A percentile compares a stretch with the other conserved stretches of the same genome.
phyloP scores from a whole-genome alignment of 1,140 invertebrate genomes.

The Acromyrmex echinatior region DNA sequence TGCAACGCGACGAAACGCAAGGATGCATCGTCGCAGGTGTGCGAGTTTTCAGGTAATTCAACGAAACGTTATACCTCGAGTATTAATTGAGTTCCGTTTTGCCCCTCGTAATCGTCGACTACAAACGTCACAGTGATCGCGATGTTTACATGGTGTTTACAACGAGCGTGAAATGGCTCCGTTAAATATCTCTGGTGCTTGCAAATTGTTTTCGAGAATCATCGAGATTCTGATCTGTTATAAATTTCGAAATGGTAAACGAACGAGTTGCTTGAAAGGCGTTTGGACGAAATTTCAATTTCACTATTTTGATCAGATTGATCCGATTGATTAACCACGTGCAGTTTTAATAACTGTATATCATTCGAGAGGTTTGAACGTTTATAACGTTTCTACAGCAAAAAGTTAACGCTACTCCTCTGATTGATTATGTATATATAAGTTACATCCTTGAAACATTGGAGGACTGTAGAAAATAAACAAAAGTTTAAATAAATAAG shows the following conservation, averaged over 20 bases:
- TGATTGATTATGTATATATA: neutral
- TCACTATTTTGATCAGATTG: neutral
- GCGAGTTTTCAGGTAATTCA: constrained; percentile 46
- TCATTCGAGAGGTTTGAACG: neutral
- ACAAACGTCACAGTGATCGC: neutral
- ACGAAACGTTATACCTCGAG: neutral
- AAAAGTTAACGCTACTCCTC: neutral
- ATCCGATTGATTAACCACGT: neutral
- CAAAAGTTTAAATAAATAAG: constrained; percentile 21
- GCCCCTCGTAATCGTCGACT: neutral
- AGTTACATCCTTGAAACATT: neutral
- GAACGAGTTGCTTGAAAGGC: neutral
- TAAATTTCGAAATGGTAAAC: neutral
- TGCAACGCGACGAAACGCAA: constrained; percentile 45
- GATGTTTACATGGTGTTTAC: constrained; percentile 3
- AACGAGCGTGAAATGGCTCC: constrained; percentile 3
- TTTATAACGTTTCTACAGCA: neutral
- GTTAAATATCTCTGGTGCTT: neutral
- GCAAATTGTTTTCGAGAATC: neutral
- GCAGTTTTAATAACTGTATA: neutral
- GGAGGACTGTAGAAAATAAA: neutral
- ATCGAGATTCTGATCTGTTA: neutral
- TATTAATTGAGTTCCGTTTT: neutral
- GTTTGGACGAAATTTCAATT: neutral
- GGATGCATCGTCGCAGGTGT: constrained; percentile 44